Base-by-base conservation (phyloP, 2,888 invertebrate genomes). In the Cinara cedri region DNA sequence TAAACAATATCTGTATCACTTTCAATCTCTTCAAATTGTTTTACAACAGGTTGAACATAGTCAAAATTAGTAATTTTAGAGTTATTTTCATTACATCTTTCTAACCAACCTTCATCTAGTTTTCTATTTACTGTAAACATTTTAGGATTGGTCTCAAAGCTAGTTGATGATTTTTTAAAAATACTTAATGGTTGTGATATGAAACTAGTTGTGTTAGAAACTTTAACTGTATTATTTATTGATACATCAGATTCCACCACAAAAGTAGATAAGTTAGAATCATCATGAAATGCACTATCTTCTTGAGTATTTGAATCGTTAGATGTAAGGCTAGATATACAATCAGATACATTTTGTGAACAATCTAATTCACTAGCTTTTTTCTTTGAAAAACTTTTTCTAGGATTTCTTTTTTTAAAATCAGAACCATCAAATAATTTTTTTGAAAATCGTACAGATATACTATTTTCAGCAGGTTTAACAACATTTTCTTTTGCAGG, bases 381-480 rank as follows among this genome's bases (percentile, higher is more conserved):
- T 66, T 34, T 75, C 68, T 74, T 81, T 42, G 54, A 14, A 24
- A 74, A n/a, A 42, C 75, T 89, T 85, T 94, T 94, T 83, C 93
- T 88, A 0, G 94, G 93, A 87, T 94, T 93, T 83, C 93, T 88
- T 84, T 92, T 89, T 8, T 89, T 88, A 85, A 93, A 92, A 83
- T 88, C 91, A 26, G 89, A 87, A 66, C 89, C 89, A 80, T 89
- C 88, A 86, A 93, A 94, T 81, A 93, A 86, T 84, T 93, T 92
- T 83, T 90, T 89, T 0, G 91, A 89, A 16, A 90, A 84, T 83
- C 88, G 89, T 84, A 88, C 89, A 68, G 88, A 89, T 54, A 83
- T 55, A 3, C 83, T 82, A 3, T 78, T 78, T 46, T 70, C 49
- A 42, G 13, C 42, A 3, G 21, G 13, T 24, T 70, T 78, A 70